These are phyloP conservation scores for Cricetomys ansorgei DNA, from an alignment of 2,113 vertebrate genomes.

Conservation along the genomic window DNA sequence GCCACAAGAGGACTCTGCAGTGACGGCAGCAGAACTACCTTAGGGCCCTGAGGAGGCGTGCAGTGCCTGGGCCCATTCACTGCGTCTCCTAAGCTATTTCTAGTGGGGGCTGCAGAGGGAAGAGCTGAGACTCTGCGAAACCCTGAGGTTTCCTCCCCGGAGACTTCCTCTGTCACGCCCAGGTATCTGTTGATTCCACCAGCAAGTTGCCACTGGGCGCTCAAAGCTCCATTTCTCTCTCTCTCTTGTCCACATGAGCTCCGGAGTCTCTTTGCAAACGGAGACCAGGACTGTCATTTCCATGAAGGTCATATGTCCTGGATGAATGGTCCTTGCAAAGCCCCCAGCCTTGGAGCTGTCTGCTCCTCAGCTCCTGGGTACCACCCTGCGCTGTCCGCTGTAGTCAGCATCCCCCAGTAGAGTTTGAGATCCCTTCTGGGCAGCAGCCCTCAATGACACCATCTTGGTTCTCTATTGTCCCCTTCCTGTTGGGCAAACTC, in stretches of 20 bases:
- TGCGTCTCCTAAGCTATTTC: background rate
- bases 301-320: background rate
- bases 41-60: background rate
- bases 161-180: background rate
- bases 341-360: background rate
- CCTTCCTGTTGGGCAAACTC: background rate
- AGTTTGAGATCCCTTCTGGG: background rate
- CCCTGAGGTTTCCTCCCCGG: background rate
- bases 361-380: background rate
- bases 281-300: background rate
- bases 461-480: background rate
- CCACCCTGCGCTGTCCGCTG: too few species aligned
- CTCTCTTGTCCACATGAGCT: background rate
- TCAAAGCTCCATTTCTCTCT: background rate
- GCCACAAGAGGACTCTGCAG: too few species aligned
- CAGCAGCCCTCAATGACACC: background rate
- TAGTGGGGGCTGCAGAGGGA: background rate
- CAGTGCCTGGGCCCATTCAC: background rate
- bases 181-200: background rate
- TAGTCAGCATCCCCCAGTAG: fast-evolving
- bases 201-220: background rate
- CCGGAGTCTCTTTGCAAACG: background rate
- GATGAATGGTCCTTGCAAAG: background rate
- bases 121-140: background rate
- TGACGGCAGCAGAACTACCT: background rate